These are phyloP conservation scores for Dexiosoma caninum DNA, from an alignment of 2,888 invertebrate species.

Conservation along the genomic window DNA sequence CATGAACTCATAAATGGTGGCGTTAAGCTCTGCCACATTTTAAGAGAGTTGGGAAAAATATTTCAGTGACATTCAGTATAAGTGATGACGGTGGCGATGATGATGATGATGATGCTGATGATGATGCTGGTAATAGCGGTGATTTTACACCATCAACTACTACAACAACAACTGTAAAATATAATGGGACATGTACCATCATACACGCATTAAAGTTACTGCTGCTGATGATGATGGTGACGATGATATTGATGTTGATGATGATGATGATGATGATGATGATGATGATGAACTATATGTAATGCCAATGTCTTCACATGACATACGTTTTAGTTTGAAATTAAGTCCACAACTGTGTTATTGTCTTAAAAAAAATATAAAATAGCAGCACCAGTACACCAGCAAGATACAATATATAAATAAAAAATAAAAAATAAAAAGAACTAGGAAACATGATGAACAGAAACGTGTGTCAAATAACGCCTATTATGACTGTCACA, in stretches of 20 bases:
- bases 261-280: slow-evolving; percentile 8
- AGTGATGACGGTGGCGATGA: slow-evolving; percentile 27
- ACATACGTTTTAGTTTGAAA: slow-evolving; percentile 44
- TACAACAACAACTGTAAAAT: not conserved
- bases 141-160: not conserved
- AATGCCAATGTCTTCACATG: slow-evolving; percentile 28
- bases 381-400: not conserved
- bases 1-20: not conserved
- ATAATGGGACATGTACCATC: not conserved
- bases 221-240: slow-evolving; percentile 10
- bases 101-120: not conserved
- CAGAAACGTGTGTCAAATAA: slow-evolving; percentile 70
- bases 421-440: slow-evolving; percentile 14
- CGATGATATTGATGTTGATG: not conserved
- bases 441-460: slow-evolving; percentile 36
- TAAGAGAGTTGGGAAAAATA: slow-evolving; percentile 47
- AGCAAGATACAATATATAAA: not conserved
- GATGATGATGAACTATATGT: slow-evolving; percentile 22
- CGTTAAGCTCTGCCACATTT: slow-evolving; percentile 51
- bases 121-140: not conserved
- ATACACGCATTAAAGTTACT: not conserved
- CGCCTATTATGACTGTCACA: slow-evolving; percentile 70
- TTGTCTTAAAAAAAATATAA: slow-evolving; percentile 5
- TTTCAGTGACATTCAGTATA: slow-evolving; percentile 44
- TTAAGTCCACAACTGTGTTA: slow-evolving; percentile 24